These are phyloP conservation scores for Hypothenemus hampei DNA, from an alignment of 1,140 invertebrate genomes.

Conservation along the genomic window DNA sequence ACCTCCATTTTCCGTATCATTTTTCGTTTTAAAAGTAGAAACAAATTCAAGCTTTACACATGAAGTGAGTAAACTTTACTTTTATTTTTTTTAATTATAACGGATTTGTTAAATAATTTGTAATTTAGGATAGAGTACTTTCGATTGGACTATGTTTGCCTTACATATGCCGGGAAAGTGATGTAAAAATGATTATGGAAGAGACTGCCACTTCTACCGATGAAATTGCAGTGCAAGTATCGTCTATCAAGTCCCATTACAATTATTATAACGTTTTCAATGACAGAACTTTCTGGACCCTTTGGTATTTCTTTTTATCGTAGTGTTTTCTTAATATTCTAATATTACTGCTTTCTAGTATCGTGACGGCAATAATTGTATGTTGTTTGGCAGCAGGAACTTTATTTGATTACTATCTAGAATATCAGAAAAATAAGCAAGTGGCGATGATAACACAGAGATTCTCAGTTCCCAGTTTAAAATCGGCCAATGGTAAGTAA, in stretches of 20 bases:
- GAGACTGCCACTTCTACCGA: constrained; percentile 48
- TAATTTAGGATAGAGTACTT: constrained; percentile 53
- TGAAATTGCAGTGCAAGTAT: constrained; percentile 47
- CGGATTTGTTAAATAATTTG: not conserved
- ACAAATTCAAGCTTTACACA: constrained; percentile 37
- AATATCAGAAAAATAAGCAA: constrained; percentile 32
- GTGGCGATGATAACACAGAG: constrained; percentile 18
- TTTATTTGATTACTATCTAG: constrained; percentile 50
- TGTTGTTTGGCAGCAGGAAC: constrained; percentile 58
- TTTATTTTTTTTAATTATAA: not conserved
- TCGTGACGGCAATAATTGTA: constrained; percentile 52
- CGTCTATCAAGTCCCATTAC: constrained; percentile 61
- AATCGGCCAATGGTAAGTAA: constrained; percentile 32
- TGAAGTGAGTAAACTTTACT: constrained; percentile 28
- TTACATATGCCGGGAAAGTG: constrained; percentile 56
- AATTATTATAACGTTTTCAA: constrained; percentile 59
- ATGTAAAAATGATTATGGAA: constrained; percentile 56
- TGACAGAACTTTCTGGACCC: constrained; percentile 65
- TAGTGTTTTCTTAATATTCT: too few species aligned
- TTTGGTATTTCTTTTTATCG: constrained; percentile 52
- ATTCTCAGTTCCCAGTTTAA: constrained; percentile 30
- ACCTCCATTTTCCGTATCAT: constrained; percentile 39
- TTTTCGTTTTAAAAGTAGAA: constrained; percentile 37
- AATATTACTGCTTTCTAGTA: constrained; percentile 47
- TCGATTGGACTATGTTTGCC: constrained; percentile 72